Conservation (phyloP, 2,797 vertebrate genomes). For the Prunella strophiata region DNA sequence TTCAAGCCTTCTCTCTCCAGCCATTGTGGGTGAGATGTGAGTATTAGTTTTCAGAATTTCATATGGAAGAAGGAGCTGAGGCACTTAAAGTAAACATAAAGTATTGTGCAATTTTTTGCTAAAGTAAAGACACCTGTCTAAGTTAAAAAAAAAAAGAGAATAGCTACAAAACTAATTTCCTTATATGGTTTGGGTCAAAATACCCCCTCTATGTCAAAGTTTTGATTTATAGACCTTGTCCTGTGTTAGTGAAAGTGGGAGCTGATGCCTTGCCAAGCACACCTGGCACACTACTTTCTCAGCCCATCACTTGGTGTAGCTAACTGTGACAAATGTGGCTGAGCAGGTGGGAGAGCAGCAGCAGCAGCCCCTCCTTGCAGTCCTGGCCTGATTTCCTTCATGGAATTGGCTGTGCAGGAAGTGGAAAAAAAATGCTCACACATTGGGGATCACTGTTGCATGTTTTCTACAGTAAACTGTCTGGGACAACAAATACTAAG, state of each 20-base stretch:
- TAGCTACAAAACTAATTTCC: background rate
- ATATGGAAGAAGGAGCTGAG: background rate
- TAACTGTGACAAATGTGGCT: background rate
- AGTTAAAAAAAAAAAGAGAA: background rate
- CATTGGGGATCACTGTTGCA: background rate
- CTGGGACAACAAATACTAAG: background rate
- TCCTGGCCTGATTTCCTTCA: background rate
- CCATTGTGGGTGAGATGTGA: background rate
- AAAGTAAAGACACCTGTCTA: background rate
- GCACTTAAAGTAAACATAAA: background rate
- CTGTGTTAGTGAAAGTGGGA: background rate
- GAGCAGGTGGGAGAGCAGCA: background rate
- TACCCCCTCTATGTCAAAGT: background rate
- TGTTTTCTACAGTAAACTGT: background rate
- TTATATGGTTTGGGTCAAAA: background rate
- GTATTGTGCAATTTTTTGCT: background rate
- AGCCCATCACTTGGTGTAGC: background rate
- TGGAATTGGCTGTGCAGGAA: background rate
- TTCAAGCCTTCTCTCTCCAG: background rate
- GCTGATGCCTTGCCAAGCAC: background rate
- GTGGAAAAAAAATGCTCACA: rapidly evolving
- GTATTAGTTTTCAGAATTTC: background rate
- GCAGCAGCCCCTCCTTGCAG: background rate
- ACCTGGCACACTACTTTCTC: background rate
- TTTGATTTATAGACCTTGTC: background rate